Evolutionary conservation across 1,140 invertebrate species (phyloP), one percentile per base, ranked within the genome.

Genomic region (Euglossa dilemma): DNA sequence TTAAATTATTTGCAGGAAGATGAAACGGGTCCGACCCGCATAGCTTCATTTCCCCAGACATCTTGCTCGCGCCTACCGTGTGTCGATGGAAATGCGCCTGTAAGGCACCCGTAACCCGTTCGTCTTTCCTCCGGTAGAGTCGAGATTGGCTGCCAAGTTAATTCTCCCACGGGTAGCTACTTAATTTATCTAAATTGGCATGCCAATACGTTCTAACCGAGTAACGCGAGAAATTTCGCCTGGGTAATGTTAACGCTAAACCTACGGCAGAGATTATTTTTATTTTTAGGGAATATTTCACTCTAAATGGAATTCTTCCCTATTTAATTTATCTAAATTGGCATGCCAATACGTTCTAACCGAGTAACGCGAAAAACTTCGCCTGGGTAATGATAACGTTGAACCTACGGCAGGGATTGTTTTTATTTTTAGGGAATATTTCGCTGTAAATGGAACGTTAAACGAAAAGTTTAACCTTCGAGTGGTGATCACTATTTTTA

Each of bases 1-100:
- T 90, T 90, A 89, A 90, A 90, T 90, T 89, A 90, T 90, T 90
- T 90, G 85, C 78, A 85, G 77, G 85, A 89, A 90, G 89, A 90
- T 90, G 89, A 89, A 90, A 90, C 85, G 89, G 84, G 77, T 85
- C 80, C 79, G 69, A 83, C 83, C 83, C 83, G 87, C 82, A 77
- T 84, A 85, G 81, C 87, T 90, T 90, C 89, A 89, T 89, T 90
- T 90, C 89, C 83, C 89, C 76, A 90, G 89, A 90, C 89, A 82
- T 89, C 85, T 89, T 81, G 74, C 81, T 87, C 83, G 85, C 87
- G 83, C 88, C 85, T 90, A 87, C 78, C 80, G 84, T 74, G 84
- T 86, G 87, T 89, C 87, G 87, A 89, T 89, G 87, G 77, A 86
- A 89, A 84, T 86, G 64, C 77, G 78, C 77, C 89, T 84, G 75